Conservation (phyloP, 2,797 vertebrate genomes). For the Alectoris magna region DNA sequence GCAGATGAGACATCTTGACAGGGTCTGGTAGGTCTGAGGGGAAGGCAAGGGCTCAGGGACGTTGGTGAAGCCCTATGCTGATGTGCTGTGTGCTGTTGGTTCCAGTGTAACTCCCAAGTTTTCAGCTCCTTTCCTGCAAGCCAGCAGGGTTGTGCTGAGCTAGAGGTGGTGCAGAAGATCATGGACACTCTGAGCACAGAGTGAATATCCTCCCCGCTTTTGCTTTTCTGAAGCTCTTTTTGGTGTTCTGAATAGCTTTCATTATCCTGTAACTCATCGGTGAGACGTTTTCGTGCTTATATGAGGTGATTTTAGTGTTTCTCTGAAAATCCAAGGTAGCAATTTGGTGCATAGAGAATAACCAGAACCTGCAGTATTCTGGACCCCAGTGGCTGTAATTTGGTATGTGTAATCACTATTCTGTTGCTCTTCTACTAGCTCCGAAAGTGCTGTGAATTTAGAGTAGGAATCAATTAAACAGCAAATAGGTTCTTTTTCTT, state of each 20-base stretch:
- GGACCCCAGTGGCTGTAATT: slow-evolving; percentile 38
- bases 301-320: not conserved
- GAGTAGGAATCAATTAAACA: slow-evolving; percentile 82
- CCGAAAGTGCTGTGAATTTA: slow-evolving; percentile 74
- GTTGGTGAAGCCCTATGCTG: not conserved
- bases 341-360: slow-evolving; percentile 55
- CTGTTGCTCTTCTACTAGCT: slow-evolving; percentile 56
- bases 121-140: not conserved
- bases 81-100: rapidly evolving
- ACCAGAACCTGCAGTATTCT: not conserved
- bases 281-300: not conserved
- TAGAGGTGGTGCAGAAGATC: not conserved
- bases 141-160: not conserved
- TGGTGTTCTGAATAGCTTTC: not conserved
- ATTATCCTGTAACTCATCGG: not conserved
- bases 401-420: slow-evolving; percentile 68
- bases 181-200: not conserved
- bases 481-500: slow-evolving; percentile 82
- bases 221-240: not conserved
- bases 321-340: slow-evolving; percentile 29
- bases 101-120: rapidly evolving
- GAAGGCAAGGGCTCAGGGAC: not conserved
- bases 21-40: not conserved
- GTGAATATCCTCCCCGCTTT: not conserved
- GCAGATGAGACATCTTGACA: not conserved